Percentiles rank a stretch among this genome's conserved stretches.
These are phyloP conservation scores for Drosophila sp. DNA, from an alignment of 1,140 invertebrate genomes.

Conservation along the genomic window DNA sequence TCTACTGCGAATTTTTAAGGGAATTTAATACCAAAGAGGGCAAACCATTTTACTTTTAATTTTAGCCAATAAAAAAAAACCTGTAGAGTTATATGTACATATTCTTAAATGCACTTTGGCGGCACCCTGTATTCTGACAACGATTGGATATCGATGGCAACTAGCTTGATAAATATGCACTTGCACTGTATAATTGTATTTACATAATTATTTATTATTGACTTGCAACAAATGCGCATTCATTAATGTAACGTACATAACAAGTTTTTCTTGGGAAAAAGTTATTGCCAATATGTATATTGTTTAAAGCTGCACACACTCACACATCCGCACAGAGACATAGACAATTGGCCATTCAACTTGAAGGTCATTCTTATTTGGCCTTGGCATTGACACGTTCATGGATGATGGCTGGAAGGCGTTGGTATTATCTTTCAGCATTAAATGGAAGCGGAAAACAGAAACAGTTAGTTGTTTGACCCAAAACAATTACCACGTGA, in stretches of 20 bases:
- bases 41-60: too few relatives aligned
- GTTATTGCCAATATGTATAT: not conserved
- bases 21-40: too few relatives aligned
- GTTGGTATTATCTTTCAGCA: conserved; percentile 38
- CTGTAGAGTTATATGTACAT: too few relatives aligned
- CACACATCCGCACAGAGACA: not conserved
- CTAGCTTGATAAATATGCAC: conserved; percentile 31
- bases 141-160: conserved; percentile 18
- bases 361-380: conserved; percentile 25
- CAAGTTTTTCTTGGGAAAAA: not conserved
- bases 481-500: conserved; percentile 46
- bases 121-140: conserved; percentile 18
- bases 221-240: conserved; percentile 29
- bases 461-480: conserved; percentile 25
- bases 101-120: not conserved
- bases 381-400: conserved; percentile 46
- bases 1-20: too few relatives aligned
- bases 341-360: not conserved
- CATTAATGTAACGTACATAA: conserved; percentile 1
- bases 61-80: too few relatives aligned
- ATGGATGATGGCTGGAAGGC: conserved; percentile 21
- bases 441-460: conserved; percentile 13
- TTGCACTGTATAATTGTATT: conserved; percentile 24
- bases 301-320: not conserved
- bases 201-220: conserved; percentile 51